These are phyloP conservation scores for Lepidocyrtinus sp. DNA, from an alignment of 2,888 invertebrate species.

Conservation along the genomic window DNA sequence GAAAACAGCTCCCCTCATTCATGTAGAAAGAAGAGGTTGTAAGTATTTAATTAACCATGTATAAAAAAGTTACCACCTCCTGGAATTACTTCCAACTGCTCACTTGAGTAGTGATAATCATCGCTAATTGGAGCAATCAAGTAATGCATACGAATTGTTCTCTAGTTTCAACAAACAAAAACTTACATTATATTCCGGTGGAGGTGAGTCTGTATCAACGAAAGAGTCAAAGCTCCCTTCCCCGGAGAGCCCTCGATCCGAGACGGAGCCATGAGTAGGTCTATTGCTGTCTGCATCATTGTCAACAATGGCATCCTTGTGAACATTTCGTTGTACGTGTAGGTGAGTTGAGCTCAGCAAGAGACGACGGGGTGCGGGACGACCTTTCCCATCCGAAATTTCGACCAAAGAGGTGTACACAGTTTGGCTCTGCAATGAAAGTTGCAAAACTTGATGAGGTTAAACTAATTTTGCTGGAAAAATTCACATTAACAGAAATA, in stretches of 20 bases:
- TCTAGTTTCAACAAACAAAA: no score
- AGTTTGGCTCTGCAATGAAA: slow-evolving; percentile 37
- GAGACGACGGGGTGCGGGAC: slow-evolving; percentile 62
- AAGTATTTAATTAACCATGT: no score
- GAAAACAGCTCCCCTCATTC: no score
- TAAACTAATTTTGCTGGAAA: background rate
- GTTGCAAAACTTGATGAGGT: background rate
- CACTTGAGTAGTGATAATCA: no score
- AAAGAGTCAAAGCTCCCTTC: slow-evolving; percentile 69
- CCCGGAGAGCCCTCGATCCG: slow-evolving; percentile 67
- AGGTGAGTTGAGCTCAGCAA: slow-evolving; percentile 67
- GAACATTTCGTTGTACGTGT: slow-evolving; percentile 61
- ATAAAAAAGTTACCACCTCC: no score
- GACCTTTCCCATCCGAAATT: slow-evolving; percentile 67
- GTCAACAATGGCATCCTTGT: slow-evolving; percentile 55
- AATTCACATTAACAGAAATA: background rate
- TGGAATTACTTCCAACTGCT: no score
- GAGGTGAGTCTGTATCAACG: slow-evolving; percentile 67
- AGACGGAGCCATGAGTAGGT: slow-evolving; percentile 69
- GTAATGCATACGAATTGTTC: no score
- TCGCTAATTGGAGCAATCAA: no score
- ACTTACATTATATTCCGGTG: slow-evolving; percentile 67
- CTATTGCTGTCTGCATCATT: slow-evolving; percentile 66
- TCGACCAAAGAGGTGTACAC: slow-evolving; percentile 62
- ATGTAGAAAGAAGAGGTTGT: no score